Conservation (phyloP, 2,113 vertebrate species). For the Sphaerodactylus townsendi region DNA sequence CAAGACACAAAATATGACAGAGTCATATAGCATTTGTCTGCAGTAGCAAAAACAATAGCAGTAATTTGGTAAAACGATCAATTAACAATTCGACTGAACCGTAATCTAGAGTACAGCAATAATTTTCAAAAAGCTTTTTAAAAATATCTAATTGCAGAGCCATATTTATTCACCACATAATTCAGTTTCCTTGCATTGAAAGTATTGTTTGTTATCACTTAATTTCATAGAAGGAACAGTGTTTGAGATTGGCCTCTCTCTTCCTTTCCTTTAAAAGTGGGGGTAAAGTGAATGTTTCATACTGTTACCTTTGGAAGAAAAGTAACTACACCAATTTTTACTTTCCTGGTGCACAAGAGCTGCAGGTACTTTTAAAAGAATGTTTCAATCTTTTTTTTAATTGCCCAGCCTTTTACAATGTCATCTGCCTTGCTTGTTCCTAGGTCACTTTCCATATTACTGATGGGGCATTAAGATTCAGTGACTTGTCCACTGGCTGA, state of each 20-base stretch:
- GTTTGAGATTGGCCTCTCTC: neutral
- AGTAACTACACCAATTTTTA: neutral
- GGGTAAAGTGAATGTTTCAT: neutral
- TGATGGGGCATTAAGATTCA: neutral
- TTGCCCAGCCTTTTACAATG: neutral
- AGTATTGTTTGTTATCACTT: neutral
- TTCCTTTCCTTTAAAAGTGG: neutral
- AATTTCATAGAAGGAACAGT: neutral
- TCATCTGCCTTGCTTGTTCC: neutral
- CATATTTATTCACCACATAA: neutral
- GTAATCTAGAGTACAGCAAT: conserved; percentile 34
- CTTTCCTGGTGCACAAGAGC: neutral
- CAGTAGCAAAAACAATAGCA: conserved; percentile 56
- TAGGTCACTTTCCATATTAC: neutral
- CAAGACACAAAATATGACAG: conserved; percentile 64
- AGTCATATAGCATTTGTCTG: conserved; percentile 45
- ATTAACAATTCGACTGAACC: conserved; percentile 32
- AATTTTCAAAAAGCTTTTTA: neutral
- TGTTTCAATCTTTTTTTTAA: too few species aligned
- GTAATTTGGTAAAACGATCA: conserved; percentile 35
- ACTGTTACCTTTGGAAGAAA: neutral
- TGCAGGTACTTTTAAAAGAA: neutral
- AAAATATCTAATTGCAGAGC: neutral
- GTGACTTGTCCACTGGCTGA: neutral
- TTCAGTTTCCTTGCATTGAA: neutral